phyloP scores from a whole-genome alignment of 2,113 vertebrate species.

The Sula dactylatra region DNA sequence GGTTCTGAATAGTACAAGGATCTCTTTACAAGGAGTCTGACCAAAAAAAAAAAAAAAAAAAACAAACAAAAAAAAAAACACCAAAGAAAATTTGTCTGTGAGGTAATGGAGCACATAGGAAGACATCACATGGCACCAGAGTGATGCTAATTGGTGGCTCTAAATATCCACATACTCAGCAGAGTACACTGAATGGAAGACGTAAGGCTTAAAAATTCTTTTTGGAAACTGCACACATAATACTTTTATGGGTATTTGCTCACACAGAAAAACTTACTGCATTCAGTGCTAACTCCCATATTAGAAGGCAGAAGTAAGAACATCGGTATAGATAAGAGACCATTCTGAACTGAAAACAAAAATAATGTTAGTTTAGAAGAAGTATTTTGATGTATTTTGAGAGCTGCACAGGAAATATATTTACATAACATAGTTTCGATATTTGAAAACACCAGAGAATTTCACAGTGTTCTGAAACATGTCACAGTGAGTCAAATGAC shows the following conservation, averaged over 20 bases:
- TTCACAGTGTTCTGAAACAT: not conserved
- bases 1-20: not conserved
- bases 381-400: not conserved
- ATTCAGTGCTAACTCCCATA: not conserved
- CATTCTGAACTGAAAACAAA: not conserved
- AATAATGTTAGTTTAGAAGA: not conserved
- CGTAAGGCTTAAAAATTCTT: not conserved
- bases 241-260: not conserved
- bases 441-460: not conserved
- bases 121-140: not conserved
- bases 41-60: not conserved
- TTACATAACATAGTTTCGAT: not conserved
- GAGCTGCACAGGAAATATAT: not conserved
- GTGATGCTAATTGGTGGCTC: not conserved
- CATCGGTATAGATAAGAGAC: not conserved
- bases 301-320: not conserved
- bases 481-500: not conserved
- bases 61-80: too few relatives aligned
- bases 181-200: not conserved
- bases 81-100: not conserved
- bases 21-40: not conserved
- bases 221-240: not conserved
- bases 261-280: not conserved
- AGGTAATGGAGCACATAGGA: not conserved
- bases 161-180: not conserved